These are phyloP conservation scores for Oncorhynchus masou DNA, from an alignment of 2,113 vertebrate genomes.

Conservation along the genomic window DNA sequence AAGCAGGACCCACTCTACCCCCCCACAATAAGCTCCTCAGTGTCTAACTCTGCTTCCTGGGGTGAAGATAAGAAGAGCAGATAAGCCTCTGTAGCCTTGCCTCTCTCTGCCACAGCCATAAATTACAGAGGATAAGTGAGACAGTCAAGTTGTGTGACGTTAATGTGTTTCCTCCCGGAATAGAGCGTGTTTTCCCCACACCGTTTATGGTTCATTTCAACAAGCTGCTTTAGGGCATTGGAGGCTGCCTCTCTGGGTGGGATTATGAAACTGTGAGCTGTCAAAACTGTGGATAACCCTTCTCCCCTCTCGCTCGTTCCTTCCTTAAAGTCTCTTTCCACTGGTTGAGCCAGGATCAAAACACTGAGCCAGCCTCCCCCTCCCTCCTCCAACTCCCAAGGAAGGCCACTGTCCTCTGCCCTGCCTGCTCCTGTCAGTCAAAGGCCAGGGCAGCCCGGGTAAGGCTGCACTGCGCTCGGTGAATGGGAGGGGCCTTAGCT, in stretches of 20 bases:
- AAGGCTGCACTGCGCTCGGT: too few species aligned
- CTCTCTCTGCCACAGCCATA: not conserved
- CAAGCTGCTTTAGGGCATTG: not conserved
- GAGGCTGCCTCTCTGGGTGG: not conserved
- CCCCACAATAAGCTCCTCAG: constrained; percentile 6
- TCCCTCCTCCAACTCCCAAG: not conserved
- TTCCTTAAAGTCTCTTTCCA: not conserved
- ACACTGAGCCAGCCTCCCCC: not conserved
- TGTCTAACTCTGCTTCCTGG: constrained; percentile 2
- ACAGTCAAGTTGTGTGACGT: not conserved
- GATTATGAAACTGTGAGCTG: constrained; percentile 24
- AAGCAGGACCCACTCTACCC: constrained; percentile 21
- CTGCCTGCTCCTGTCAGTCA: constrained; percentile 28
- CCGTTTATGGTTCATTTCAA: not conserved
- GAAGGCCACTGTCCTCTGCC: not conserved
- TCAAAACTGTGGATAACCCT: constrained; percentile 6
- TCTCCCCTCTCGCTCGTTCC: not conserved
- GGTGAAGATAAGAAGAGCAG: constrained; percentile 2
- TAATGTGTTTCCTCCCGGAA: not conserved
- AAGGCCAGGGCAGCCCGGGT: not conserved
- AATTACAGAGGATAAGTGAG: not conserved
- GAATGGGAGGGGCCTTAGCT: constrained; percentile 23
- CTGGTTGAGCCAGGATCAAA: not conserved
- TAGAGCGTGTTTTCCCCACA: not conserved
- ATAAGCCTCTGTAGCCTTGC: not conserved